Conservation (phyloP, 2,888 invertebrate species). For the Chirona hameri region DNA sequence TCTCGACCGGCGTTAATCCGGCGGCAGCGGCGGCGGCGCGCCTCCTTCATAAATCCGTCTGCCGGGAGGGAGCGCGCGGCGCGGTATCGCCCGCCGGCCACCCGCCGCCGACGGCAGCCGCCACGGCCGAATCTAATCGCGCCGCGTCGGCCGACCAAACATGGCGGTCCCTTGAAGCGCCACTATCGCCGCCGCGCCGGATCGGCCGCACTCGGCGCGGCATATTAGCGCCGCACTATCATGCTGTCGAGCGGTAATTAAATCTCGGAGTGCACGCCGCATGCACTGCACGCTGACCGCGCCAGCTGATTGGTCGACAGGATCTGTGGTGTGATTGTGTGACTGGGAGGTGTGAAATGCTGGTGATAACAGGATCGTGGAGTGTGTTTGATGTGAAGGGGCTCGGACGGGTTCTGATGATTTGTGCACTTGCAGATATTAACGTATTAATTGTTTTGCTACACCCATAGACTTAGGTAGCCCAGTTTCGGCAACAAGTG, state of each 20-base stretch:
- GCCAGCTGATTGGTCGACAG: background rate
- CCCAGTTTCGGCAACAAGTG: no score
- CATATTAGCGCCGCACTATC: conserved; percentile 7
- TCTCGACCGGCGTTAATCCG: background rate
- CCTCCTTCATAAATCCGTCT: conserved; percentile 6
- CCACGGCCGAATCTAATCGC: conserved; percentile 7
- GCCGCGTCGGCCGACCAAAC: background rate
- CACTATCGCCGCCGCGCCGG: background rate
- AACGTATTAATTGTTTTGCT: no score
- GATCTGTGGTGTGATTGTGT: background rate
- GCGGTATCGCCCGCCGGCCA: no score
- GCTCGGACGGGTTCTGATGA: no score
- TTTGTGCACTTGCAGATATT: no score
- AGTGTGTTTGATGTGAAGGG: no score
- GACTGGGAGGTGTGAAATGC: no score
- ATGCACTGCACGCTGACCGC: background rate
- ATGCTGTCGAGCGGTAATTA: background rate
- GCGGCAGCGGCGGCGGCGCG: background rate
- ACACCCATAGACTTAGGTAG: no score
- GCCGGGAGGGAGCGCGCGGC: background rate
- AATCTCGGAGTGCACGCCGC: background rate
- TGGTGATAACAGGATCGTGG: no score
- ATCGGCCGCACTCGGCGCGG: background rate
- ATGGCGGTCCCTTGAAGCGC: conserved; percentile 23
- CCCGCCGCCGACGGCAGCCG: background rate